These are phyloP conservation scores for Chrysotoxum bicinctum DNA, from an alignment of 2,888 invertebrate genomes.

Conservation along the genomic window DNA sequence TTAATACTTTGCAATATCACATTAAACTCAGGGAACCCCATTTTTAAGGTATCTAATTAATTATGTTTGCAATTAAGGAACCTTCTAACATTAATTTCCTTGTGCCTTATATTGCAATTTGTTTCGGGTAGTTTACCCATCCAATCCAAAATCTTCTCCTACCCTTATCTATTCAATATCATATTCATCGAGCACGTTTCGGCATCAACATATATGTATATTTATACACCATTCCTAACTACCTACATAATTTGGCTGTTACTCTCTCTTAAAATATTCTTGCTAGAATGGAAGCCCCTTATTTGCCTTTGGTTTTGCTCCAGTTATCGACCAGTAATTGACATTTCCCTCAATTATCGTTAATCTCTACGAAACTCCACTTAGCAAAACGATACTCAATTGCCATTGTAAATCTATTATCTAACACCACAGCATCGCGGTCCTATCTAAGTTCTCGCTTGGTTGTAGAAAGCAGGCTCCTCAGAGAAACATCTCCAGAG, in stretches of 20 bases:
- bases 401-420: conserved; percentile 71
- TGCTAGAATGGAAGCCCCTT: not conserved
- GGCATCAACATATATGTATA: conserved; percentile 27
- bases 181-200: conserved; percentile 46
- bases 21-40: no score
- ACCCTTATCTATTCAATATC: not conserved
- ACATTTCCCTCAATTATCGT: conserved; percentile 66
- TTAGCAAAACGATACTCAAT: conserved; percentile 71
- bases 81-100: conserved; percentile 7
- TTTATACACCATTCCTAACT: not conserved
- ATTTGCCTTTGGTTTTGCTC: not conserved
- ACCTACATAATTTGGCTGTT: conserved; percentile 17
- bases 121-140: conserved; percentile 35
- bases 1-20: no score
- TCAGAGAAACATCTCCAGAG: conserved; percentile 2
- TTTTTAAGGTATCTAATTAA: not conserved
- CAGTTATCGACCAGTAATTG: conserved; percentile 48
- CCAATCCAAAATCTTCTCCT: not conserved
- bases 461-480: not conserved
- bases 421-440: conserved; percentile 34
- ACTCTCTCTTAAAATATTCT: not conserved
- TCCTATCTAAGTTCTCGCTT: not conserved
- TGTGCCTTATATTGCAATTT: conserved; percentile 37
- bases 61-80: not conserved
- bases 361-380: conserved; percentile 67